phyloP scores from a whole-genome alignment of 2,113 vertebrate species.

The Brachypteracias leptosomus region DNA sequence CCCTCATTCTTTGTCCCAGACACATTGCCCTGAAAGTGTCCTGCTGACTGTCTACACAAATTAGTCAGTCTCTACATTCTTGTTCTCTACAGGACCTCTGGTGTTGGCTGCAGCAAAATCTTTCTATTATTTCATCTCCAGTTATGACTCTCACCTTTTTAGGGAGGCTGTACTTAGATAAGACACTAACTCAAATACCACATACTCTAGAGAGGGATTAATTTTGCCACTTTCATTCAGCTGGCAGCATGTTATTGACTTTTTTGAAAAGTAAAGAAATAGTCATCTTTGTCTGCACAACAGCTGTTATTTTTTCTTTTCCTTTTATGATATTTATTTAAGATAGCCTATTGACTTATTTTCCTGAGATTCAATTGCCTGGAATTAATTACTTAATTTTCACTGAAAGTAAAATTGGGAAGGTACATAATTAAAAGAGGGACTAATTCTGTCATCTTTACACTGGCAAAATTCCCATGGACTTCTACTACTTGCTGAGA shows the following conservation, averaged over 20 bases:
- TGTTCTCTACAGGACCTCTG: slow-evolving; percentile 51
- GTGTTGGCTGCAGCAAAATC: slow-evolving; percentile 49
- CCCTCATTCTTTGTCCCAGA: slow-evolving; percentile 44
- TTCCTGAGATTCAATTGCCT: background rate
- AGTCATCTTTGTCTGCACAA: background rate
- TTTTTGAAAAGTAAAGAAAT: background rate
- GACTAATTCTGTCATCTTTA: slow-evolving; percentile 14
- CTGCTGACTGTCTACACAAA: slow-evolving; percentile 61
- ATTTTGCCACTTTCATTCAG: background rate
- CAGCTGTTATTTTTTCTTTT: background rate
- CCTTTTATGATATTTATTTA: background rate
- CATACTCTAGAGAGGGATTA: background rate
- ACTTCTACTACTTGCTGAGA: slow-evolving; percentile 7
- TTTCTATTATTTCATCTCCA: slow-evolving; percentile 51
- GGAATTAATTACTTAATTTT: background rate
- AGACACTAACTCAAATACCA: background rate
- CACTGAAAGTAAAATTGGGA: background rate
- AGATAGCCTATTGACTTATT: background rate
- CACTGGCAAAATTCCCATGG: slow-evolving; percentile 8
- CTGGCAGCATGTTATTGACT: background rate
- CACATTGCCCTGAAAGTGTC: slow-evolving; percentile 35
- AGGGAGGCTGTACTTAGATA: slow-evolving; percentile 16
- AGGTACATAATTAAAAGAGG: background rate
- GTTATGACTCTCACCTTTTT: slow-evolving; percentile 11
- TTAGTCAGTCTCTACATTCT: slow-evolving; percentile 48